These are phyloP conservation scores for Nasonia vitripennis DNA, from an alignment of 1,140 invertebrate species.

Conservation along the genomic window DNA sequence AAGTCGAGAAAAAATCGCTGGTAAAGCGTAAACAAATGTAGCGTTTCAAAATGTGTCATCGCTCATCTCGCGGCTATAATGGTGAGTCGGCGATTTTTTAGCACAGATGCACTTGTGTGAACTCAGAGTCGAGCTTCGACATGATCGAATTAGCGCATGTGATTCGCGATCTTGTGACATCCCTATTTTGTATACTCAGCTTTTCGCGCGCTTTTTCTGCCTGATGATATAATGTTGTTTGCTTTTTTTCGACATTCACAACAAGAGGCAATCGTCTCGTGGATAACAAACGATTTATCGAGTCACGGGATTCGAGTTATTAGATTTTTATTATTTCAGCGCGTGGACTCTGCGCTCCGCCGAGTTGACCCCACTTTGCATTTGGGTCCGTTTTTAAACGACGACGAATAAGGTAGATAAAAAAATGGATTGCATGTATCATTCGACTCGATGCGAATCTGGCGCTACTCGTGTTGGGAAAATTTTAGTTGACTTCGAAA, in stretches of 20 bases:
- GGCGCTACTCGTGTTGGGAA: background rate
- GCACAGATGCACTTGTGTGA: too few species aligned
- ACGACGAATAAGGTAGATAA: background rate
- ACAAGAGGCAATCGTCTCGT: background rate
- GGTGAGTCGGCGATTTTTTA: too few species aligned
- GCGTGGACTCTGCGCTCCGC: background rate
- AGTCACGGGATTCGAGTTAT: background rate
- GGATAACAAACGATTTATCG: conserved; percentile 22
- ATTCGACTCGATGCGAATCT: background rate
- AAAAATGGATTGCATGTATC: background rate
- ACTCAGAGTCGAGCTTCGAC: background rate
- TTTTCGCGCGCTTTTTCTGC: background rate
- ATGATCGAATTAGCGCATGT: background rate
- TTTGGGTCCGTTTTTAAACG: background rate
- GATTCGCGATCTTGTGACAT: conserved; percentile 23
- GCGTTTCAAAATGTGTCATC: background rate
- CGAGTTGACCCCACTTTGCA: background rate
- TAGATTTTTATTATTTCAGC: conserved; percentile 16
- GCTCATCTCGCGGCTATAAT: background rate
- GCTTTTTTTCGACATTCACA: background rate
- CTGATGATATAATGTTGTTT: background rate
- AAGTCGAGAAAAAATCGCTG: too few species aligned
- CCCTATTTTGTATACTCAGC: background rate
- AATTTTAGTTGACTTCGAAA: background rate
- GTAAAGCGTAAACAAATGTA: background rate